Evolutionary conservation across 2,113 vertebrate genomes (phyloP), one percentile per base, ranked within the genome.

Genomic region (Kryptolebias marmoratus): DNA sequence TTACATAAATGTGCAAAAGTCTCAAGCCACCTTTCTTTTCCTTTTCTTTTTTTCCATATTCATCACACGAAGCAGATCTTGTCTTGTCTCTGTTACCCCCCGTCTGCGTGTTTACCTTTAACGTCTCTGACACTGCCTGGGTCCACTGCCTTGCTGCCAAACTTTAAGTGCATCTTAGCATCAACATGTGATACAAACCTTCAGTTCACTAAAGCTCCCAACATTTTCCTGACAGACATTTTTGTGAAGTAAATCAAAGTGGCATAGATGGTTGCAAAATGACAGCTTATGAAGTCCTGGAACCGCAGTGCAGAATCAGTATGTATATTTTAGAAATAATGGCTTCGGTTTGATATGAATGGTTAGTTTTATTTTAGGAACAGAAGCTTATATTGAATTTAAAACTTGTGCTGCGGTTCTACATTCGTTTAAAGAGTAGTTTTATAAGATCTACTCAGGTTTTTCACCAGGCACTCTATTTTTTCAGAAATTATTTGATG

Each of bases 151-250:
- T 87, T 89, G 85, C 85, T 91, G 81, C 81, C 82, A 80, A 88
- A 90, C 89, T 89, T 64, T 36, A 93, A 93, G 90, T 93, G 90
- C 88, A 86, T 77, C 88, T 91, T 92, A 92, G 80, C 45, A 44
- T 45, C 54, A 68, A 44, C 27, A 13, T 77, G 44, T 45, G 53
- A 66, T 45, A 27, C 36, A 59, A 86, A 76, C 66, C 60, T 49
- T 59, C n/a, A 59, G 77, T 32, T 12, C 57, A 50, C 60, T 64
- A 56, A 81, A 31, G 3, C 39, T 48, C 36, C 66, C 36, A 44
- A 61, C 28, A 28, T 44, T 66, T 39, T 42, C 52, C 22, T 30
- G n/a, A n/a, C 11, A 31, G 18, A n/a, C 11, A 56, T 71, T 68
- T 48, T 11, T 67, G 32, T 58, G 0, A 42, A 48, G 28, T 63